Conservation (phyloP, 2,113 vertebrate species). For the Thamnaconus septentrionalis region DNA sequence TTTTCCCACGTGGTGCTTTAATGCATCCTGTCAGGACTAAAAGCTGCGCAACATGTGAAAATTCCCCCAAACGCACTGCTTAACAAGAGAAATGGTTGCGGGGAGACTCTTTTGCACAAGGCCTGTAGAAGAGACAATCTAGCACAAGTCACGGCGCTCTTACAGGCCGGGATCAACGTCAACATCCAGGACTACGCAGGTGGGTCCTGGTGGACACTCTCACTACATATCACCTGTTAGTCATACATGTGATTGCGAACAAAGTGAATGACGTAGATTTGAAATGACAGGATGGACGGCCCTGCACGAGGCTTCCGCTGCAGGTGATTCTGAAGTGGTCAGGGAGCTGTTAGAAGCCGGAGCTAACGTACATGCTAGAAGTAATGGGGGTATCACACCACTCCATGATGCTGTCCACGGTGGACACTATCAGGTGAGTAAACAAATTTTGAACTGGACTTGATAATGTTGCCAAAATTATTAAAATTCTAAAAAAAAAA, state of each 20-base stretch:
- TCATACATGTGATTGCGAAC: neutral
- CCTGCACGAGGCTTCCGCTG: slow-evolving; percentile 79
- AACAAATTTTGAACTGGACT: no score
- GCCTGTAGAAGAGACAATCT: slow-evolving; percentile 79
- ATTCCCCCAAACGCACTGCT: neutral
- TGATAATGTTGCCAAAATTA: no score
- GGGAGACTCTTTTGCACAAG: slow-evolving; percentile 79
- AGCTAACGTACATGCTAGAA: slow-evolving; percentile 78
- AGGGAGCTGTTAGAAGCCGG: slow-evolving; percentile 80
- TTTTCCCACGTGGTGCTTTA: neutral
- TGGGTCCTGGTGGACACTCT: slow-evolving; percentile 35
- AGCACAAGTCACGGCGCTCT: slow-evolving; percentile 70
- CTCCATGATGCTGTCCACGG: slow-evolving; percentile 79
- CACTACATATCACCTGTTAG: neutral
- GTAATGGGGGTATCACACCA: slow-evolving; percentile 73
- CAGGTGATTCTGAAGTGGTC: slow-evolving; percentile 71
- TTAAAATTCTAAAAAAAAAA: no score
- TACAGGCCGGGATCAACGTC: slow-evolving; percentile 79
- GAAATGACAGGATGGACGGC: slow-evolving; percentile 82
- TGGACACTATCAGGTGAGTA: slow-evolving; percentile 79
- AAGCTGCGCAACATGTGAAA: neutral
- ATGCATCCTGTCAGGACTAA: neutral
- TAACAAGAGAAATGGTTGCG: slow-evolving; percentile 66
- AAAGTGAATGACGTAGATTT: neutral
- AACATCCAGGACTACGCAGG: slow-evolving; percentile 83